Evolutionary conservation across 1,140 invertebrate species (phyloP).

Genomic region (Drosophila sproati): DNA sequence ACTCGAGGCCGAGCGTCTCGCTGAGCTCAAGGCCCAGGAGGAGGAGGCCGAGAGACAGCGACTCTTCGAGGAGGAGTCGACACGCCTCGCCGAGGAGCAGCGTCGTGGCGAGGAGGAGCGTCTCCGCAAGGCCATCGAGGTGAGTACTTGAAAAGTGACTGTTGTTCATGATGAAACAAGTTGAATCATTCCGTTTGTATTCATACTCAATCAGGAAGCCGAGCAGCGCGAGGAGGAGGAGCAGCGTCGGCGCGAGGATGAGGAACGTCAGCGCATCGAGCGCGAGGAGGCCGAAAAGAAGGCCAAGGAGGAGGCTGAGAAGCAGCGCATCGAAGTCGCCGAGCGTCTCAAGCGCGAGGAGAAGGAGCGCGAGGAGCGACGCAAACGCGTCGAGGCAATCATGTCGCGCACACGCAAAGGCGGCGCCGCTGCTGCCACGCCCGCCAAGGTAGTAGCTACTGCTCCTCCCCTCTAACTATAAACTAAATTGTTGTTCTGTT

Average conservation of each 20-base stretch:
- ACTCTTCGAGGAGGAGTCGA: constrained; percentile 90
- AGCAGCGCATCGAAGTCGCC: constrained; percentile 90
- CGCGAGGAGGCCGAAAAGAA: constrained; percentile 92
- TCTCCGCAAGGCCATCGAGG: constrained; percentile 90
- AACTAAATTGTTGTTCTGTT: not conserved
- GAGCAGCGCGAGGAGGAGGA: constrained; percentile 89
- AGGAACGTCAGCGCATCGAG: constrained; percentile 88
- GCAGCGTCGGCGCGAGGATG: constrained; percentile 87
- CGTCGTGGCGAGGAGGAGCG: constrained; percentile 90
- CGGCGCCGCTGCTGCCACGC: constrained; percentile 78
- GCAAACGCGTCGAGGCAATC: constrained; percentile 93
- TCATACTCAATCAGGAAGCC: constrained; percentile 85
- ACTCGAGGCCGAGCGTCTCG: constrained; percentile 90
- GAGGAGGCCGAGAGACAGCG: constrained; percentile 94
- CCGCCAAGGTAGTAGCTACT: constrained; percentile 72
- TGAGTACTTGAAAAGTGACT: constrained; percentile 27
- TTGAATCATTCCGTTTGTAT: too few relatives aligned
- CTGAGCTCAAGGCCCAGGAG: constrained; percentile 90
- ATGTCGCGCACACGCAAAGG: constrained; percentile 91
- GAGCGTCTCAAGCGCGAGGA: constrained; percentile 91
- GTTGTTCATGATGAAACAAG: not conserved
- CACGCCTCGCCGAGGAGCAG: constrained; percentile 89
- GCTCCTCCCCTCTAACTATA: not conserved
- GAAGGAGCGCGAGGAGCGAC: constrained; percentile 90
- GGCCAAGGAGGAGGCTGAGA: constrained; percentile 92